phyloP scores from a whole-genome alignment of 2,113 vertebrate genomes.

The Paramisgurnus dabryanus region DNA sequence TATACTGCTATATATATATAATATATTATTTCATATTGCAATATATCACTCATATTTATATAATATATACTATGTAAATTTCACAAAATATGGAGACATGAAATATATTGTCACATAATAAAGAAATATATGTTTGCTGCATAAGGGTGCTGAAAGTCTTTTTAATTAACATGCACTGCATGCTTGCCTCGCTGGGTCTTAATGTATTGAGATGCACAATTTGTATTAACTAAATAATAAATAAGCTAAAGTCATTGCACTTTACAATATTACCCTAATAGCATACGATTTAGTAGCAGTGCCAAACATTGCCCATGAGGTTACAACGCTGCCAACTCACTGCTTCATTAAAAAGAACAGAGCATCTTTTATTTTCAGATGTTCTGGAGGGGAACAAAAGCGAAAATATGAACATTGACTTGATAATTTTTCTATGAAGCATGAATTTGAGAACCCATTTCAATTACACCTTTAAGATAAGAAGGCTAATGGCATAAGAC shows the following conservation, averaged over 20 bases:
- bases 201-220: not conserved
- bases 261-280: not conserved
- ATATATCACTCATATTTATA: too few species aligned
- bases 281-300: not conserved
- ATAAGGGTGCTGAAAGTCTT: too few species aligned
- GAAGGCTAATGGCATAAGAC: not conserved
- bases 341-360: not conserved
- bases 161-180: not conserved
- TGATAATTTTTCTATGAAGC: not conserved
- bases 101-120: too few species aligned
- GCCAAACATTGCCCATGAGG: not conserved
- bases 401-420: not conserved
- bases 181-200: not conserved
- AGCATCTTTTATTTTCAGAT: not conserved
- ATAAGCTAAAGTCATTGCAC: not conserved
- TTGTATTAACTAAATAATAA: not conserved
- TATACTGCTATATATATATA: too few species aligned
- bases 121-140: too few species aligned
- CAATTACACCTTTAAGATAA: conserved; percentile 29
- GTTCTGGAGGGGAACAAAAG: not conserved
- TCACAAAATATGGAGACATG: too few species aligned
- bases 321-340: not conserved
- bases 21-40: too few species aligned
- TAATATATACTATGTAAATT: too few species aligned
- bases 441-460: conserved; percentile 25